Percentiles rank a stretch among this genome's conserved stretches.
These are phyloP conservation scores for Lacerta viridis DNA, from an alignment of 2,797 vertebrate species.

Conservation along the genomic window DNA sequence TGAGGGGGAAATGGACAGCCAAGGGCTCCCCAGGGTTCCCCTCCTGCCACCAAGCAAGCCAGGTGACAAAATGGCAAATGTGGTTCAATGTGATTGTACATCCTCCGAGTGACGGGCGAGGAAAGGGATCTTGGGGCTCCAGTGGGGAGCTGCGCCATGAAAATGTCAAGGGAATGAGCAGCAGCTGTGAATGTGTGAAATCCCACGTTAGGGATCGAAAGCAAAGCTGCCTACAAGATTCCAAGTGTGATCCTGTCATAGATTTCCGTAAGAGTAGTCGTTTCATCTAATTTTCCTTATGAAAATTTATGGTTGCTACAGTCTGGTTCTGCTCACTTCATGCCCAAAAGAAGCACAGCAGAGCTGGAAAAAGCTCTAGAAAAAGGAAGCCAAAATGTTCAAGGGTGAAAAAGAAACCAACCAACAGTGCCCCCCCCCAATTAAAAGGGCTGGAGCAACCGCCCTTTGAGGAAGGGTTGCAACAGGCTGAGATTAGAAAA, in stretches of 20 bases:
- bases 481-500: background rate
- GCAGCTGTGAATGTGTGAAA: background rate
- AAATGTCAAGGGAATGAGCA: background rate
- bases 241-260: background rate
- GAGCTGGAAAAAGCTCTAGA: background rate
- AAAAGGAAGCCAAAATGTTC: background rate
- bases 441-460: background rate
- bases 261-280: background rate
- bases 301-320: background rate
- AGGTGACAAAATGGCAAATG: background rate
- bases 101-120: background rate
- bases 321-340: no score
- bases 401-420: no score
- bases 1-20: background rate
- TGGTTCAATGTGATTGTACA: background rate
- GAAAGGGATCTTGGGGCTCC: background rate
- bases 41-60: background rate
- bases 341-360: background rate
- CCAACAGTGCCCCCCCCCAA: no score
- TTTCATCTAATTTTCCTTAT: background rate
- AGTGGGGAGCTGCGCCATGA: background rate
- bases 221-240: background rate
- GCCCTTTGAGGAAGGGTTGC: background rate
- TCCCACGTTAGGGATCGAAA: background rate
- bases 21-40: background rate